Conservation (phyloP, 1,140 invertebrate species). For the Cotesia chilonis region DNA sequence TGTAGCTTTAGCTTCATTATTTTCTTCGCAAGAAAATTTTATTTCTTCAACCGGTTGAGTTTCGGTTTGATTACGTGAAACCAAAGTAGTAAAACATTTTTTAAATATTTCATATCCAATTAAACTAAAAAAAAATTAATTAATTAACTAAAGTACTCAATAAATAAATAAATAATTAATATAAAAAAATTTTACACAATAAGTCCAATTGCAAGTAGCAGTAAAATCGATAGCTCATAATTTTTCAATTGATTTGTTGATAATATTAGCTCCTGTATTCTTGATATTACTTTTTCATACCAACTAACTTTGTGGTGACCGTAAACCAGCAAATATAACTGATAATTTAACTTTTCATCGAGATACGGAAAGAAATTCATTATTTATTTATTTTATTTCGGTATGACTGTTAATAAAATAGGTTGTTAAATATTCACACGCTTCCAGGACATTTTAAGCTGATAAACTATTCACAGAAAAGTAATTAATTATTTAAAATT, state of each 20-base stretch:
- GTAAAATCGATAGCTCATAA: background rate
- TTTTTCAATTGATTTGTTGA: background rate
- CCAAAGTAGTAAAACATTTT: no score
- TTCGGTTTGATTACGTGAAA: no score
- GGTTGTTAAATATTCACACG: background rate
- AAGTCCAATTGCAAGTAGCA: background rate
- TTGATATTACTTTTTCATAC: background rate
- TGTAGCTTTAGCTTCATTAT: no score
- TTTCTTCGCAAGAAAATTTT: no score
- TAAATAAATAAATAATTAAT: no score
- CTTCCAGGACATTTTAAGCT: background rate
- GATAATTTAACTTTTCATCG: slow-evolving; percentile 8
- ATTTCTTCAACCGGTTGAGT: no score
- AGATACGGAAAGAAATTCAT: background rate
- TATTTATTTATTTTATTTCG: background rate
- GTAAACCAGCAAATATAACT: background rate
- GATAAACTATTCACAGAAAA: background rate
- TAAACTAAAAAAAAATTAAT: no score
- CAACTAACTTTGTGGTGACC: background rate
- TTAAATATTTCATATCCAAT: no score
- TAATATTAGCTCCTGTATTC: background rate
- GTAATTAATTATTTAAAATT: no score
- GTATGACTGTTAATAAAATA: background rate
- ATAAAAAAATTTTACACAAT: no score
- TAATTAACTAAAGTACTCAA: no score